phyloP scores from a whole-genome alignment of 37 sponge, comb jelly and placozoan genomes.

The Lycopodina hypogea region DNA sequence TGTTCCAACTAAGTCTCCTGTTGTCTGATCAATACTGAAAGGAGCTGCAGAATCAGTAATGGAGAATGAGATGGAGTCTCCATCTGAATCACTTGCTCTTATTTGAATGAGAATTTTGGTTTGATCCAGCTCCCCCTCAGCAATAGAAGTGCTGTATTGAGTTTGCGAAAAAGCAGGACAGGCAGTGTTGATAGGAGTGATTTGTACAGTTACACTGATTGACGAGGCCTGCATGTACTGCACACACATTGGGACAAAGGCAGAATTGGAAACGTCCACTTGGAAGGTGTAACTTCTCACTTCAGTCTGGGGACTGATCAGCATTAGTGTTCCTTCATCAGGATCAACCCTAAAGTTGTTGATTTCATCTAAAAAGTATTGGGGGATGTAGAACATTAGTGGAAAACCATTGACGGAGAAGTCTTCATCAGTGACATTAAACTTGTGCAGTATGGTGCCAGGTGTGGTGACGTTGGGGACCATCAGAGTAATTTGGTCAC shows the following conservation, averaged over 20 bases:
- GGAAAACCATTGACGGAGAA: not conserved
- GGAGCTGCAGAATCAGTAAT: conserved; percentile 2
- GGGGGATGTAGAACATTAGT: conserved; percentile 16
- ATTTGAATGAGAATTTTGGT: conserved; percentile 1
- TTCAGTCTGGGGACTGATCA: not conserved
- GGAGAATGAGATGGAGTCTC: not conserved
- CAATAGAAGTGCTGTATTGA: not conserved
- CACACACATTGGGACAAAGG: conserved; percentile 5
- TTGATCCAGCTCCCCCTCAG: conserved; percentile 2
- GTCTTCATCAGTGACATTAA: conserved; percentile 35
- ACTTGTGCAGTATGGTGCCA: not conserved
- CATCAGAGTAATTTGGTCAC: not conserved
- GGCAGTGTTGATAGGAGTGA: conserved; percentile 27
- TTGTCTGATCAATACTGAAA: conserved; percentile 19
- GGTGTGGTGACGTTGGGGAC: not conserved
- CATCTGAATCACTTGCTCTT: conserved; percentile 57
- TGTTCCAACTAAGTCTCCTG: conserved; percentile 8
- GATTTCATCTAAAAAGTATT: conserved; percentile 22
- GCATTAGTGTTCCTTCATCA: not conserved
- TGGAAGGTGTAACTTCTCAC: conserved; percentile 29
- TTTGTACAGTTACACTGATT: conserved; percentile 29
- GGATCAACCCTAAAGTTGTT: conserved; percentile 4
- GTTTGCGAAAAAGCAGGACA: conserved; percentile 19
- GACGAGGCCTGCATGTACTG: conserved; percentile 20
- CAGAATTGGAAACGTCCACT: conserved; percentile 21